Conservation (phyloP, 2,113 vertebrate species). For the Electrona antarctica region DNA sequence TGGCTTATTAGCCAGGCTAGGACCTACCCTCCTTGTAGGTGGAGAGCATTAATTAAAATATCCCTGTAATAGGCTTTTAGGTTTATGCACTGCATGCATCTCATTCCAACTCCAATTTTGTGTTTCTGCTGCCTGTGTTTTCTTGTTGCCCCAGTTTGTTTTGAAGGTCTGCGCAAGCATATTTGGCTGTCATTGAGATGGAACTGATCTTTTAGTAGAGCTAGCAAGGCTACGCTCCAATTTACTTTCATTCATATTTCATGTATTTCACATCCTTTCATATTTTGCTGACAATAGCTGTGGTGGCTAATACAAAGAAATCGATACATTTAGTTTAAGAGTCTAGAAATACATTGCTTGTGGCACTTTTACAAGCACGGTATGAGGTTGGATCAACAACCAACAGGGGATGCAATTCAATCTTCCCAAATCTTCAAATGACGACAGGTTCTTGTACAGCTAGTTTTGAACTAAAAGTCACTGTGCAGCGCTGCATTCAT, state of each 20-base stretch:
- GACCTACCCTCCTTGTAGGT: not conserved
- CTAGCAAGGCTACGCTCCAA: no score
- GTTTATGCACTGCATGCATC: conserved; percentile 15
- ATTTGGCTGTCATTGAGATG: not conserved
- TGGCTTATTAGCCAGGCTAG: no score
- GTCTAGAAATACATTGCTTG: not conserved
- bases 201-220: no score
- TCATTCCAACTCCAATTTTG: not conserved
- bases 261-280: no score
- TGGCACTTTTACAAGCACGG: not conserved
- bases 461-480: no score
- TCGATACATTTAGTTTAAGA: not conserved
- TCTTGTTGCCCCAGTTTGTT: not conserved
- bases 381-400: not conserved
- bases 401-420: not conserved
- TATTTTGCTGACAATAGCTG: no score
- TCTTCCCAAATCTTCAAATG: not conserved
- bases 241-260: no score
- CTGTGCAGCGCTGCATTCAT: not conserved
- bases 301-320: no score
- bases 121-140: no score
- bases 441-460: no score
- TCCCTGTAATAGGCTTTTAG: conserved; percentile 11
- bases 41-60: not conserved
- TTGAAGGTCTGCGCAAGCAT: not conserved